These are phyloP conservation scores for Hipparchia semele DNA, from an alignment of 2,888 invertebrate species.

Conservation along the genomic window DNA sequence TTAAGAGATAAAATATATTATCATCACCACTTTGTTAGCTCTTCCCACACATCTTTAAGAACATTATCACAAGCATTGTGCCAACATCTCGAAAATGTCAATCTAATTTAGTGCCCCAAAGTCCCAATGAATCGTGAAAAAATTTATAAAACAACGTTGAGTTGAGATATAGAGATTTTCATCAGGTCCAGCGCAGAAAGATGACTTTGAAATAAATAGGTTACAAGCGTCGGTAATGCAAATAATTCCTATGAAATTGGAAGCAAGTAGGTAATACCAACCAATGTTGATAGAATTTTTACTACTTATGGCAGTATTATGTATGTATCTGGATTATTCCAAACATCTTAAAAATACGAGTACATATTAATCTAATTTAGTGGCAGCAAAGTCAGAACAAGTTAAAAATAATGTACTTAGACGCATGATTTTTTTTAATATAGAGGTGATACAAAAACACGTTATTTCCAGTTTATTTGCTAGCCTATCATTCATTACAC, in stretches of 20 bases:
- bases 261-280: no score
- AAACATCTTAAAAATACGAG: not conserved
- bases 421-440: constrained; percentile 26
- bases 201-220: not conserved
- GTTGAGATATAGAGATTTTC: constrained; percentile 21
- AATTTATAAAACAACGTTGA: constrained; percentile 9
- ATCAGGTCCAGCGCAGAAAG: not conserved
- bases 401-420: constrained; percentile 17
- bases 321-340: no score
- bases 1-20: constrained; percentile 17
- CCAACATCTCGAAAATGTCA: constrained; percentile 37
- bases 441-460: constrained; percentile 21
- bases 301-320: no score
- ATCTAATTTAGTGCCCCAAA: constrained; percentile 35
- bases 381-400: constrained; percentile 15
- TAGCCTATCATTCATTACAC: constrained; percentile 42
- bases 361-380: constrained; percentile 31
- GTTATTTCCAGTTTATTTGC: constrained; percentile 20
- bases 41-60: constrained; percentile 37
- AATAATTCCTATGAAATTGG: no score
- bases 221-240: no score
- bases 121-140: constrained; percentile 27
- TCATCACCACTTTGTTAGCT: constrained; percentile 28
- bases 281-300: no score
- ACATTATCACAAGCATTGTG: constrained; percentile 36